Percentiles rank a stretch among this genome's conserved stretches.
phyloP scores from a whole-genome alignment of 2,888 invertebrate species.

The Xanthorhoe spadicearia region DNA sequence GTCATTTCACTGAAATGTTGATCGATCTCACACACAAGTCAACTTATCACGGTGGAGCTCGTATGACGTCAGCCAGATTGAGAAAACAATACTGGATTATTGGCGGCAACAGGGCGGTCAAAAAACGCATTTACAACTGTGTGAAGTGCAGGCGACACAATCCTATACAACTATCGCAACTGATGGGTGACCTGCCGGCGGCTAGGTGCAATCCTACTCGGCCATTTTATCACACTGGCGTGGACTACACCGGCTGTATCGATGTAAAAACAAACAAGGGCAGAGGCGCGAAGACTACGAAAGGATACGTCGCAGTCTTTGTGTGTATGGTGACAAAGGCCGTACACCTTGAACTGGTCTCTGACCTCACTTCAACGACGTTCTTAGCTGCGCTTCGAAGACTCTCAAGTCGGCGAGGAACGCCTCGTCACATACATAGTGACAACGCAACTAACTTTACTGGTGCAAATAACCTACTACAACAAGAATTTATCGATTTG shows the following conservation, averaged over 20 bases:
- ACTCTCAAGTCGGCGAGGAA: conserved; percentile 44
- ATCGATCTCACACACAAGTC: conserved; percentile 24
- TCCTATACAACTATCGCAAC: conserved; percentile 11
- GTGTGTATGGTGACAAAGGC: conserved; percentile 44
- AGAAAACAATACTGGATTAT: conserved; percentile 35
- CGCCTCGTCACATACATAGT: conserved; percentile 44
- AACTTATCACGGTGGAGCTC: conserved; percentile 29
- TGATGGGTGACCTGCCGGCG: conserved; percentile 31
- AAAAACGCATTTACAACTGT: conserved; percentile 24
- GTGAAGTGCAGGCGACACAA: conserved; percentile 15
- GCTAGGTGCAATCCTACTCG: conserved; percentile 17
- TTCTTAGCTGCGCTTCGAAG: conserved; percentile 46
- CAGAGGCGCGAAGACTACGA: conserved; percentile 32
- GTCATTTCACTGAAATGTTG: conserved; percentile 27
- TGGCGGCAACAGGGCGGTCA: conserved; percentile 27
- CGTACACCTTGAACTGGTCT: conserved; percentile 48
- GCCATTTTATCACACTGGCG: conserved; percentile 26
- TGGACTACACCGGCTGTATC: conserved; percentile 30
- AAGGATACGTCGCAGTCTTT: conserved; percentile 45
- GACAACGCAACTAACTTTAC: conserved; percentile 48
- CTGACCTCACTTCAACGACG: conserved; percentile 43
- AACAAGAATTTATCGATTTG: conserved; percentile 23
- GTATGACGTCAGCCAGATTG: conserved; percentile 19
- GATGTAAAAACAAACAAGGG: conserved; percentile 36
- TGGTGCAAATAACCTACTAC: conserved; percentile 39